Evolutionary conservation across 2,888 invertebrate species (phyloP).

Genomic region (Dusona sp.): DNA sequence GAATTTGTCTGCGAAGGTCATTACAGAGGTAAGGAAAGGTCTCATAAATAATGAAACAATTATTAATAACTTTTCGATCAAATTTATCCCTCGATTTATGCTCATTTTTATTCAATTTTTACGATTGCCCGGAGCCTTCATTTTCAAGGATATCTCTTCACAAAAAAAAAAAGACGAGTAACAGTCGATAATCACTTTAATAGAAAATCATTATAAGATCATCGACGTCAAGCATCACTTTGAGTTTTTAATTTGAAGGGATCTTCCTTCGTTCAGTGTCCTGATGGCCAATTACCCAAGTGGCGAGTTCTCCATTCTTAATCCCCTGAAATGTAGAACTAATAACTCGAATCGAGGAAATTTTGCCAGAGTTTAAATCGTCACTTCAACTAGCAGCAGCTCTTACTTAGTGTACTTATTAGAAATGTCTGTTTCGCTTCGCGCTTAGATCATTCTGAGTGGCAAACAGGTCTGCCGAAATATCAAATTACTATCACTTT

Average conservation of each 20-base stretch:
- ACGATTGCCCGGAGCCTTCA: not conserved
- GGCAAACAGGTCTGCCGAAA: slow-evolving; percentile 24
- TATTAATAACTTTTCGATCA: not conserved
- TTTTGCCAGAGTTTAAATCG: not conserved
- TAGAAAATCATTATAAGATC: slow-evolving; percentile 8
- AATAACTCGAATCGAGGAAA: not conserved
- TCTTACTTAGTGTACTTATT: not conserved
- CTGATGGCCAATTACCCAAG: not conserved
- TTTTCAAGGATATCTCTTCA: not conserved
- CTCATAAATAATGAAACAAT: not conserved
- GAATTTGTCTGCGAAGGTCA: slow-evolving; percentile 88
- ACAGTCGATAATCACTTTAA: not conserved
- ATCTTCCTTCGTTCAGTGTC: not conserved
- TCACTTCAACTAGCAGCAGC: not conserved
- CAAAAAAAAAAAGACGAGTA: not conserved
- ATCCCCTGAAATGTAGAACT: not conserved
- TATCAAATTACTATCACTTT: slow-evolving; percentile 32
- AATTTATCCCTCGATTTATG: not conserved
- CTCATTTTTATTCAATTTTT: not conserved
- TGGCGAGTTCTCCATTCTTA: not conserved
- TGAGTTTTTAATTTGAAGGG: not conserved
- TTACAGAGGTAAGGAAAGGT: slow-evolving; percentile 85
- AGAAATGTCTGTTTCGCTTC: not conserved
- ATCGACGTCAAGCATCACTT: not conserved
- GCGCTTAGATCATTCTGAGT: not conserved